Percentiles rank a stretch among this genome's conserved stretches.
These are phyloP conservation scores for Suncus etruscus DNA, from an alignment of 2,113 vertebrate genomes.

Conservation along the genomic window DNA sequence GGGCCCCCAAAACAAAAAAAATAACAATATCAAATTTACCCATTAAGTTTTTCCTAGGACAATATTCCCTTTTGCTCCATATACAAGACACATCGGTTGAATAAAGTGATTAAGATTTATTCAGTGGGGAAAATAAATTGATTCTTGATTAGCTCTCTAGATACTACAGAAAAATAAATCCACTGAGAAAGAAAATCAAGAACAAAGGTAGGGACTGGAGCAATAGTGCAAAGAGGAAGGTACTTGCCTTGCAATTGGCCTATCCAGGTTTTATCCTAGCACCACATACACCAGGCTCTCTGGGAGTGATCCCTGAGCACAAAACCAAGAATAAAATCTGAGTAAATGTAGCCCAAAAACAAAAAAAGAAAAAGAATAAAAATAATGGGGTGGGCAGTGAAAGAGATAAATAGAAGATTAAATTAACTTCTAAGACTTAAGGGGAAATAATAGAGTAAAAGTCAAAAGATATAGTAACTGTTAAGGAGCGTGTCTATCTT, in stretches of 20 bases:
- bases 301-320: too few species aligned
- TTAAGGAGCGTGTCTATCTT: conserved; percentile 30
- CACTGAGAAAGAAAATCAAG: background rate
- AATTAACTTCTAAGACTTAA: background rate
- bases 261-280: too few species aligned
- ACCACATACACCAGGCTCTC: too few species aligned
- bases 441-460: background rate
- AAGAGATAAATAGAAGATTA: background rate
- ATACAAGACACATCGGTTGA: background rate
- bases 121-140: background rate
- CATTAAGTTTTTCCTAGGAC: background rate
- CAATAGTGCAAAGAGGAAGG: background rate
- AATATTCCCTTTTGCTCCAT: background rate
- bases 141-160: conserved; percentile 34
- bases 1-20: too few species aligned
- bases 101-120: background rate
- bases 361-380: background rate
- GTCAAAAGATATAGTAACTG: background rate
- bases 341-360: too few species aligned
- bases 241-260: too few species aligned
- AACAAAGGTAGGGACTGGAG: background rate
- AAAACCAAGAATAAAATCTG: too few species aligned
- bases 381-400: background rate
- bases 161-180: background rate
- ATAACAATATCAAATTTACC: background rate